Evolutionary conservation across 2,888 invertebrate genomes (phyloP), one percentile per base, ranked within the genome.

Genomic region (Adela reaumurella): DNA sequence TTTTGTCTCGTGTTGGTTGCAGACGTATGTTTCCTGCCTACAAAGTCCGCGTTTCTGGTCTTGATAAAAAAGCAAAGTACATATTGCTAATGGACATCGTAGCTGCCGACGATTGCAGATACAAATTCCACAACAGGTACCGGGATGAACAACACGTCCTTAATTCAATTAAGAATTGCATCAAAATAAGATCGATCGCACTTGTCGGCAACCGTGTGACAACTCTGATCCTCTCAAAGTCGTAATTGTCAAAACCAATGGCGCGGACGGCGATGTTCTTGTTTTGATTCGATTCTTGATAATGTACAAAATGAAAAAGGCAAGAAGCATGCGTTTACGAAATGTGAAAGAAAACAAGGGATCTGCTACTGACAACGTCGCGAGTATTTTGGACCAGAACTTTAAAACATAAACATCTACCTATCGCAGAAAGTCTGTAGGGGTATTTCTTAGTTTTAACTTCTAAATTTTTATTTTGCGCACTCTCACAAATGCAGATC

Each of bases 1-100:
- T 73, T 76, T 77, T 78, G 76, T 77, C 71, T 76, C 74, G 65
- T 72, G 68, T 79, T 81, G 82, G 82, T 85, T 84, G 80, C 89
- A 95, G 95, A 85, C 92, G 95, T 83, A 96, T 96, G 92, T 96
- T 96, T 85, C 96, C 96, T 80, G 93, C 95, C 81, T 94, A 89
- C 88, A 95, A 94, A 87, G 94, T 94, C 74, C 90, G 94, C 81
- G 90, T 96, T 69, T 90, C 91, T 81, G 95, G 95, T 74, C 87
- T 96, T 82, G 95, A 96, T 88, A 94, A 93, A 85, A 90, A 93
- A 83, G 90, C 94, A 83, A 96, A 95, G 85, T 96, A 96, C 88
- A 94, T 94, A 78, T 87, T 95, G 67, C 88, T 96, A 79, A 92
- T 96, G 92, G 95, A 96, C 88, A 93, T 95, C 83, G 93, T 94